Evolutionary conservation across 64 coral and sea anemone genomes (phyloP), one percentile per base, ranked within the genome.

Genomic region (Cladopsammia gracilis): DNA sequence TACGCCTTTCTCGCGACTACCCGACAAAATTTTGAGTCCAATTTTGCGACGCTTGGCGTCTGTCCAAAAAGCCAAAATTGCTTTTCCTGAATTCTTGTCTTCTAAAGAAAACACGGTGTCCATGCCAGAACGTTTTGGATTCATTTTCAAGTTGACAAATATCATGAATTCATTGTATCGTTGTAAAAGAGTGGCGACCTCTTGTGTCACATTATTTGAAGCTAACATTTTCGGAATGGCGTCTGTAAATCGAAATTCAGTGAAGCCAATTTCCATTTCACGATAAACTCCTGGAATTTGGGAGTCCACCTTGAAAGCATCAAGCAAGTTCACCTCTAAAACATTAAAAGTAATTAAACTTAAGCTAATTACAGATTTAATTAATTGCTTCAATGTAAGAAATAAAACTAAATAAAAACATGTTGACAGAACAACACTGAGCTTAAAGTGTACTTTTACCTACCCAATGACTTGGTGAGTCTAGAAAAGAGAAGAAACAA

Each of bases 231-330:
- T 43, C 67, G 67, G 67, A 1, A 70, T 70, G 23, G 67, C 22
- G 7, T 70, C 67, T 24, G 67, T 70, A 10, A 70, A 70, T 26
- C 67, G 67, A 70, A 70, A 70, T 70, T 70, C 25, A 70, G 67
- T 43, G 67, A 70, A 70, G 25, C 67, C 67, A 10, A 70, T 8
- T 11, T 70, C 5, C 67, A 26, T 6, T 26, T 70, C 67, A 70
- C 67, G 67, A 70, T 70, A 70, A 43, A 70, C 23, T 4, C 67
- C 67, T 70, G 24, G n/a, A 11, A 70, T 70, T 24, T 70, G 67
- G 23, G 25, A 25, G 10, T 70, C 67, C 67, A 70, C 67, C 67
- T 70, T 20, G 11, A 70, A 70, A 26, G 67, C 67, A 10, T 70
- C 67, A 6, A 70, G 23, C 23, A 70, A 70, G 24, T 70, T 34